These are phyloP conservation scores for Rosalia funebris DNA, from an alignment of 2,888 invertebrate genomes.

Conservation along the genomic window DNA sequence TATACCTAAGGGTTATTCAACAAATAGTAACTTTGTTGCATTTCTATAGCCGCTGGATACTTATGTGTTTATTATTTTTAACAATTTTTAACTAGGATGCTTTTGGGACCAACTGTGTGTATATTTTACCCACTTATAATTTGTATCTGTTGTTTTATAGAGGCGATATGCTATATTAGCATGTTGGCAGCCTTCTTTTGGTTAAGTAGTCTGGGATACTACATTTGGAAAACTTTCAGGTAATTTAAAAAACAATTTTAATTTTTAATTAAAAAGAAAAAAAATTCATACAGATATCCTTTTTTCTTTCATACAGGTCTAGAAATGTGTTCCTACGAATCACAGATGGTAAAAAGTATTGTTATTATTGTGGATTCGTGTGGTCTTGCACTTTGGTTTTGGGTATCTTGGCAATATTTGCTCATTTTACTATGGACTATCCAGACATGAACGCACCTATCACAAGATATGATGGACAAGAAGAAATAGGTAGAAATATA, in stretches of 20 bases:
- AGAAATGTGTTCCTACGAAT: constrained; percentile 85
- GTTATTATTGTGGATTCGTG: constrained; percentile 85
- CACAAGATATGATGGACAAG: constrained; percentile 68
- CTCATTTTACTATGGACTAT: constrained; percentile 82
- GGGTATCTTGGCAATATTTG: constrained; percentile 80
- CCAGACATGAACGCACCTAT: constrained; percentile 66
- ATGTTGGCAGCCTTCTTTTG: constrained; percentile 85
- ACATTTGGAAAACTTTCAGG: constrained; percentile 89
- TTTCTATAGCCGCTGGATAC: too few relatives aligned
- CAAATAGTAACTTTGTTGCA: too few relatives aligned
- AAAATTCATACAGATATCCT: not conserved
- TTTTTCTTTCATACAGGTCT: constrained; percentile 67
- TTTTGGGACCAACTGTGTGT: too few relatives aligned
- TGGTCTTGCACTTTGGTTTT: constrained; percentile 80
- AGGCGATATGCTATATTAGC: constrained; percentile 80
- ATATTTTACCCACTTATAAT: too few relatives aligned
- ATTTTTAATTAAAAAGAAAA: not conserved
- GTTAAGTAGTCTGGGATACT: constrained; percentile 87
- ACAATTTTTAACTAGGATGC: too few relatives aligned
- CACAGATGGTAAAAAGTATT: constrained; percentile 87
- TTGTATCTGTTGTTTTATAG: constrained; percentile 67
- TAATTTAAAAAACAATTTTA: constrained; percentile 57
- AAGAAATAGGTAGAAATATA: constrained; percentile 72
- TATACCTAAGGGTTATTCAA: too few relatives aligned
- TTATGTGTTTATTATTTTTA: too few relatives aligned